These are phyloP conservation scores for Lycopodina hypogea DNA, from an alignment of 37 sponge, comb jelly and placozoan species.

Conservation along the genomic window DNA sequence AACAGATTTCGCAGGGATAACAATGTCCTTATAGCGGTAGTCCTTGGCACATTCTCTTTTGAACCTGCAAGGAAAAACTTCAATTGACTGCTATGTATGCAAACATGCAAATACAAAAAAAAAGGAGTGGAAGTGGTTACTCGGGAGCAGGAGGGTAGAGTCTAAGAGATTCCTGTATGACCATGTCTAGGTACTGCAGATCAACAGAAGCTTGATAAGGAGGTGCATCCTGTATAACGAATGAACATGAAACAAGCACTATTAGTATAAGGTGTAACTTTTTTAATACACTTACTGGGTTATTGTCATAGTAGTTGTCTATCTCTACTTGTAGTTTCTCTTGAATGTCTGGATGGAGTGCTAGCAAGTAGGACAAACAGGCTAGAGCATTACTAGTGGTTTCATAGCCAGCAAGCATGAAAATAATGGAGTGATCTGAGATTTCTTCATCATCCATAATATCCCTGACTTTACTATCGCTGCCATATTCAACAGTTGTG, in stretches of 20 bases:
- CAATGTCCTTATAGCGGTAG: not conserved
- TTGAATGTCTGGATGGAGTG: slow-evolving; percentile 45
- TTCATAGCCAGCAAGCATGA: slow-evolving; percentile 69
- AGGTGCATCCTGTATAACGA: slow-evolving; percentile 31
- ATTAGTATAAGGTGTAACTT: not conserved
- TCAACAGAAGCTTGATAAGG: slow-evolving; percentile 66
- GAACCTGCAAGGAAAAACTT: not conserved
- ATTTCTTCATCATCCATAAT: slow-evolving; percentile 57
- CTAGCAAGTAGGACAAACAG: slow-evolving; percentile 48
- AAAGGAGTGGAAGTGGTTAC: slow-evolving; percentile 70
- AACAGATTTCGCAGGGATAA: no score
- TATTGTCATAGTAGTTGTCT: no score
- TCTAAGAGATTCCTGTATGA: no score
- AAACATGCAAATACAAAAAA: no score
- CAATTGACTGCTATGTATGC: no score
- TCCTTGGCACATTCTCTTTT: not conserved
- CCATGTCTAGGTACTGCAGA: slow-evolving; percentile 69
- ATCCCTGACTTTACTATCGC: not conserved
- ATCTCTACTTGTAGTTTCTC: no score
- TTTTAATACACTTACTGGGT: no score
- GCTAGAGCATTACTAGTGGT: slow-evolving; percentile 57
- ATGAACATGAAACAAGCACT: not conserved
- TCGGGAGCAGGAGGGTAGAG: slow-evolving; percentile 41
- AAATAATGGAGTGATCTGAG: slow-evolving; percentile 33
- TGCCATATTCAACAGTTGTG: slow-evolving; percentile 24